phyloP scores from a whole-genome alignment of 2,113 vertebrate species.

The Garra rufa region DNA sequence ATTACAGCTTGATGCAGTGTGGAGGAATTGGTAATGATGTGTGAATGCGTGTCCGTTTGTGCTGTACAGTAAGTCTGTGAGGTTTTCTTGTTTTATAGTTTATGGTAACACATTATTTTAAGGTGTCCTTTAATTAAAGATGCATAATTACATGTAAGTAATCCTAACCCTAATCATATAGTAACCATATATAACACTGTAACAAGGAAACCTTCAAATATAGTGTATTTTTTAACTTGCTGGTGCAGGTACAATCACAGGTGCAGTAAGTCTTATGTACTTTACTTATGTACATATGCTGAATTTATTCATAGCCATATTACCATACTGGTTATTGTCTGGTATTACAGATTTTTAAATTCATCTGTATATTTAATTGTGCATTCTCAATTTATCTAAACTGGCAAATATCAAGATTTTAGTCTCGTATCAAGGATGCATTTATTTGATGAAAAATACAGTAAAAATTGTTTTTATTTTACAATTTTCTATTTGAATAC shows the following conservation, averaged over 20 bases:
- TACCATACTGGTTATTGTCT: neutral
- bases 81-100: neutral
- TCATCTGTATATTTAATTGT: neutral
- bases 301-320: neutral
- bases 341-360: neutral
- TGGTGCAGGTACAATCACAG: neutral
- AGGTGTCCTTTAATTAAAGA: too few species aligned
- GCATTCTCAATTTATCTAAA: neutral
- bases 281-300: neutral
- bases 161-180: too few species aligned
- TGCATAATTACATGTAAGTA: too few species aligned
- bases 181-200: too few species aligned
- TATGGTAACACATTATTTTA: too few species aligned
- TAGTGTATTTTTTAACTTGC: too few species aligned
- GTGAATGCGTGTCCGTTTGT: neutral
- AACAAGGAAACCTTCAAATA: too few species aligned
- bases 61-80: neutral
- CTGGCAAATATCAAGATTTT: too few species aligned
- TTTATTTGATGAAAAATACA: too few species aligned
- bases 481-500: too few species aligned
- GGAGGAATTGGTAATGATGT: neutral
- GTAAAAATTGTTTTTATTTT: too few species aligned
- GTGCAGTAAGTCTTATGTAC: neutral
- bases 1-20: neutral
- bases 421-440: too few species aligned